Percentiles rank a stretch among this genome's conserved stretches.
Conservation (phyloP, 1,140 invertebrate genomes). For the fruit fly (Drosophila melanogaster) region Release_6_plus_ISO1_MT NT_033779.5:11299501-11300000, state of each 20-base stretch:
- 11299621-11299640: constrained; percentile 73
- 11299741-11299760: constrained; percentile 40
- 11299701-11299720: constrained; percentile 48
- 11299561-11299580: constrained; percentile 28
- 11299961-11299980: constrained; percentile 35
- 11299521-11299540: neutral
- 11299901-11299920: constrained; percentile 74
- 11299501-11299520: neutral
- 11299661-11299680: constrained; percentile 82
- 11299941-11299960: constrained; percentile 74
- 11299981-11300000: constrained; percentile 50
- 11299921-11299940: constrained; percentile 80
- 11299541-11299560: neutral
- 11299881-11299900: constrained; percentile 49
- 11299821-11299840: constrained; percentile 80
- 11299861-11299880: neutral
- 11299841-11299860: constrained; percentile 36
- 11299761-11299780: constrained; percentile 28
- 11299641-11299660: constrained; percentile 78
- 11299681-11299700: constrained; percentile 64
- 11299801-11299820: constrained; percentile 77
- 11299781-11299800: constrained; percentile 12
- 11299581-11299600: constrained; percentile 59
- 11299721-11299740: constrained; percentile 13
- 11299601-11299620: constrained; percentile 73